Percentiles rank a stretch among this genome's conserved stretches.
Evolutionary conservation across 2,797 vertebrate species (phyloP).

Genomic region (Myotis pilosus): DNA sequence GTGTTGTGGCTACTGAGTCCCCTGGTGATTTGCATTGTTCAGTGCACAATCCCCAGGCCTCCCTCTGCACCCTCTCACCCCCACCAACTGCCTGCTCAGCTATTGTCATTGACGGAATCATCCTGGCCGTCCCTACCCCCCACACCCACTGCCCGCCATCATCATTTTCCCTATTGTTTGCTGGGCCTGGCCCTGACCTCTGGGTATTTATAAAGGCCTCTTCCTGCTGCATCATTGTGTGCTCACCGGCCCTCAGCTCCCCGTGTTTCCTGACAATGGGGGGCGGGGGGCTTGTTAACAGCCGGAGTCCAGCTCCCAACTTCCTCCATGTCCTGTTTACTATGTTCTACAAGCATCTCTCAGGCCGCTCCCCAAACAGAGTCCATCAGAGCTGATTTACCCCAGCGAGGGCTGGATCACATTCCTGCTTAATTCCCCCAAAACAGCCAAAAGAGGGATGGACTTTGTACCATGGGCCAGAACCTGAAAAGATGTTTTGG

Average conservation of each 20-base stretch:
- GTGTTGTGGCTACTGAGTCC: conserved; percentile 32
- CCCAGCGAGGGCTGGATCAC: neutral
- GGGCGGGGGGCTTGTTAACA: conserved; percentile 58
- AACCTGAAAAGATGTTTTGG: neutral
- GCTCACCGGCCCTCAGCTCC: conserved; percentile 65
- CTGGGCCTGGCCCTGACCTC: conserved; percentile 82
- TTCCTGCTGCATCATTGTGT: conserved; percentile 84
- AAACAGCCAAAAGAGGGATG: neutral
- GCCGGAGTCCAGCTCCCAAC: conserved; percentile 59
- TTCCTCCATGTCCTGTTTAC: conserved; percentile 88
- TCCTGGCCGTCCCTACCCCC: conserved; percentile 44
- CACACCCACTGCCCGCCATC: conserved; percentile 67
- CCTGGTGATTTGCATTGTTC: conserved; percentile 50
- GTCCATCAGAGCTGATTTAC: neutral
- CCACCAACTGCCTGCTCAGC: conserved; percentile 36
- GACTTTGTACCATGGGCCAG: neutral
- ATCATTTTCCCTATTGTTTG: conserved; percentile 81
- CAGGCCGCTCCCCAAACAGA: neutral
- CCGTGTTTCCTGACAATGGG: conserved; percentile 76
- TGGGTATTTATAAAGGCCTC: conserved; percentile 84
- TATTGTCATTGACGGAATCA: conserved; percentile 68
- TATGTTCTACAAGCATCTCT: conserved; percentile 53
- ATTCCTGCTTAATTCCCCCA: neutral
- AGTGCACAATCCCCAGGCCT: neutral
- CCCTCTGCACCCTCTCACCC: neutral